phyloP scores from a whole-genome alignment of 2,797 vertebrate genomes.

The Darevskia mixta region DNA sequence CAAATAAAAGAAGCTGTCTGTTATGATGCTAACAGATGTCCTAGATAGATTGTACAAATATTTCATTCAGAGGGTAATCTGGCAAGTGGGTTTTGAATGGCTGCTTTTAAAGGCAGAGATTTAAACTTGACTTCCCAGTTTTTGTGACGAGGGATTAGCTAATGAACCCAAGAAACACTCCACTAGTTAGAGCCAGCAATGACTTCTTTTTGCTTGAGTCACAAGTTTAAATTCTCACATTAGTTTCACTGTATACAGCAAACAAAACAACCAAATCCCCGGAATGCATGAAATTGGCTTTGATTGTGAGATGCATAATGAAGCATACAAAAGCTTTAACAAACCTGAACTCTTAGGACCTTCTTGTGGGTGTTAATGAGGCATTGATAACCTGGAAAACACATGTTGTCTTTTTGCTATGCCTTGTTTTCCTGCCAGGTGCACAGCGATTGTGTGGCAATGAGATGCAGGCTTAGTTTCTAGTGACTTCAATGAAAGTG shows the following conservation, averaged over 20 bases:
- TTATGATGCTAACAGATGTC: background rate
- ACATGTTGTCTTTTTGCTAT: background rate
- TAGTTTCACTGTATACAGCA: background rate
- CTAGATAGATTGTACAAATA: background rate
- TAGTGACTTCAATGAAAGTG: background rate
- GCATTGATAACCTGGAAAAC: conserved; percentile 15
- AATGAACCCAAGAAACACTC: conserved; percentile 30
- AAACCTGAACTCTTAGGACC: conserved; percentile 22
- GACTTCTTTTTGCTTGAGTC: conserved; percentile 19
- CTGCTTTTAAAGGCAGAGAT: background rate
- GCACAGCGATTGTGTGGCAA: background rate
- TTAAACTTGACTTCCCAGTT: conserved; percentile 23
- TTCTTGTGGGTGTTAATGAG: conserved; percentile 42
- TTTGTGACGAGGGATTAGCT: conserved; percentile 19
- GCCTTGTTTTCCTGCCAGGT: conserved; percentile 9
- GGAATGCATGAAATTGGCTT: conserved; percentile 34
- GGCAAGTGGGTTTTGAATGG: background rate
- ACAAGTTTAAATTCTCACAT: conserved; percentile 13
- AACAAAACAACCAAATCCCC: conserved; percentile 13
- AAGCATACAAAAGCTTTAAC: conserved; percentile 1
- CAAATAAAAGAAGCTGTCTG: background rate
- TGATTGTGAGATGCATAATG: conserved; percentile 1
- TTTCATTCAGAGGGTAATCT: background rate
- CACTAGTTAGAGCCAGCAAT: background rate
- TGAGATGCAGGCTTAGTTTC: conserved; percentile 5